Base-by-base conservation (phyloP, 2,888 invertebrate species). In the Penaeus monodon region DNA sequence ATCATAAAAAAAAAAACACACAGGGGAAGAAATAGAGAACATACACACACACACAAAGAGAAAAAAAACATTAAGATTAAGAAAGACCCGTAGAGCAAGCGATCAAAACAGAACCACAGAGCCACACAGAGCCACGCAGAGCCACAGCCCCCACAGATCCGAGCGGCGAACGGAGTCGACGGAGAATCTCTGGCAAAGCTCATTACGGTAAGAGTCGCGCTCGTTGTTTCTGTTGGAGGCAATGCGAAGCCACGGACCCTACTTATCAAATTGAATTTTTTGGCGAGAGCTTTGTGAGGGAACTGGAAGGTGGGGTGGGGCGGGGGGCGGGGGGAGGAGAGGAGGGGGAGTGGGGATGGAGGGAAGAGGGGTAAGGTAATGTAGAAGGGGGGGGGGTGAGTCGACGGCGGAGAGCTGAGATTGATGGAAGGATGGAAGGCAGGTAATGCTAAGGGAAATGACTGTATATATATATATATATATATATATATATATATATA, bases 211-310 rank as follows among this genome's bases (percentile, higher is more conserved):
- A 85, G 80, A 80, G 80, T 65, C 44, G 44, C 63, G 10, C 64
- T 38, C 70, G 22, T 27, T 38, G 33, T 49, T 85, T 70, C 85
- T 74, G 74, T 80, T 79, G 73, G 74, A 80, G 85, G 85, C 85
- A 85, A 85, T 80, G 85, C 57, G 73, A 80, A 57, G 38, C 76
- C 85, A 80, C 84, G 57, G 66, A 74, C 80, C 80, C 85, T 85
- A 85, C 85, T 85, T 85, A 85, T 85, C 85, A 85, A 80, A 85
- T 85, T 85, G 85, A 85, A 85, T 70, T 74, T 84, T 81, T n/a
- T 49, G 73, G 68, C 14, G 29, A n/a, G 38, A 22, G 73, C 10
- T 57, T 57, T 20, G 57, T 3, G 57, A 57, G 77, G 44, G 38
- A 6, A 3, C 8, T 10, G 38, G 83, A 44, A 27, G 44, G 27